Conservation (phyloP, 30 jellyfish, hydroid and myxozoan genomes). For the Turritopsis rubra region DNA sequence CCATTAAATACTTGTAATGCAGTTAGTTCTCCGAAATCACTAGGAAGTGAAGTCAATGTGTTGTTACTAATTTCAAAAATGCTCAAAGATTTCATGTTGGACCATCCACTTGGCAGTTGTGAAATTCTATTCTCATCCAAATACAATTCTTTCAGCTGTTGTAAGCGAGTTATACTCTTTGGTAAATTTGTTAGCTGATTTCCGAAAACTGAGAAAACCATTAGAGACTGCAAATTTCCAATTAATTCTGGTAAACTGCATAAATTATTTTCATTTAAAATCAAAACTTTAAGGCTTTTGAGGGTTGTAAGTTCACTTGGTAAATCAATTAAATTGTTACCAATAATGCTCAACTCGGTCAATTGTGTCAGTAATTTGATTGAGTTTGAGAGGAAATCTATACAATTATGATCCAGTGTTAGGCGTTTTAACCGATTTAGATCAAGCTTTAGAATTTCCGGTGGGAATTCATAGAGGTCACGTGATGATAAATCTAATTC, state of each 20-base stretch:
- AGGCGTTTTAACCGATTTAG: neutral
- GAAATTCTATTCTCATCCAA: constrained; percentile 60
- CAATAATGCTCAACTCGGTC: constrained; percentile 41
- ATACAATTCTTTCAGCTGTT: constrained; percentile 35
- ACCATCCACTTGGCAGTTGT: constrained; percentile 27
- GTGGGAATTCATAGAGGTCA: constrained; percentile 40
- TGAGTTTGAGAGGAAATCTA: constrained; percentile 43
- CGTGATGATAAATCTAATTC: constrained; percentile 42
- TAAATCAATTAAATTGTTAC: constrained; percentile 46
- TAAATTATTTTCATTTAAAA: constrained; percentile 53
- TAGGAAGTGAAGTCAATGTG: constrained; percentile 40
- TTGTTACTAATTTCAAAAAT: constrained; percentile 64
- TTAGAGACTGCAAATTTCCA: constrained; percentile 27
- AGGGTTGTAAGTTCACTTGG: constrained; percentile 41
- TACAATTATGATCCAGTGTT: constrained; percentile 66
- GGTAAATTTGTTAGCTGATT: constrained; percentile 36
- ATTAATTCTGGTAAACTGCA: constrained; percentile 30
- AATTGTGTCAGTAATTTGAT: constrained; percentile 24
- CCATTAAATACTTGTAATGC: constrained; percentile 39
- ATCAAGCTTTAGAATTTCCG: constrained; percentile 2
- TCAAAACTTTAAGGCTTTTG: constrained; percentile 30
- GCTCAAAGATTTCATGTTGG: constrained; percentile 23
- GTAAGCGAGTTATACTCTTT: constrained; percentile 16
- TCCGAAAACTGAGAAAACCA: constrained; percentile 53
- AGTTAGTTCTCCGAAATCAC: constrained; percentile 37